Evolutionary conservation across 2,888 invertebrate species (phyloP), one percentile per base, ranked within the genome.

Genomic region (Macrosoma leucophasiata): DNA sequence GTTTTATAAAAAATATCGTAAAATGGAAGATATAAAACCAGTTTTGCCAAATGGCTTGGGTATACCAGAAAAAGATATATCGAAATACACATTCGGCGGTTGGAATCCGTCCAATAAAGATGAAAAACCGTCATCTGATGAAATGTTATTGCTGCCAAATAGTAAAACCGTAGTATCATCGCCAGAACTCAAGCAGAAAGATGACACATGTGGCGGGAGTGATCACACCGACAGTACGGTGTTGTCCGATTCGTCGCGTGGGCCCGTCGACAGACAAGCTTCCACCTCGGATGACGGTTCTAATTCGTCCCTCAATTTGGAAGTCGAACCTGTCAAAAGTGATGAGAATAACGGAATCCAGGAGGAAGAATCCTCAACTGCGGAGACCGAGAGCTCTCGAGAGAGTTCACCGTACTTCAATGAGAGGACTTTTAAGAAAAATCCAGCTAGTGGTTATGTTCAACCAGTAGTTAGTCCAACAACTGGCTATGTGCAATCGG

Each of bases 1-100:
- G 58, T 55, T 86, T 13, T 90, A 89, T 70, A 74, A 81, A 36
- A 87, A 84, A 41, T 88, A 86, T 51, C 86, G 86, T 53, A 86
- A 82, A 49, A 91, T 91, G 89, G 85, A 86, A 54, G 87, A 90
- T 48, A 88, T 91, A 13, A 88, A 88, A 55, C 87, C 90, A 8
- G 88, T 88, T 48, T 64, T 91, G 41, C 91, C 91, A 12, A 87
- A 87, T 27, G 91, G 91, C 3, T 64, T 91, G 36, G 86, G 69
- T 31, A 65, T 77, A 39, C 76, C 76, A 15, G 76, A 81, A 48
- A 84, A 84, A 49, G 84, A 82, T 44, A 62, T 66, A 39, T 62
- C 69, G 3, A 84, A 84, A 48, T 78, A 74, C 45, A 56, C 73
- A 10, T 79, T 71, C 48, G 68, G 68, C 27, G 69, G 62, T 29